Percentiles rank a stretch among this genome's conserved stretches.
Conservation (phyloP, 2,113 vertebrate species). For the Helogale parvula region DNA sequence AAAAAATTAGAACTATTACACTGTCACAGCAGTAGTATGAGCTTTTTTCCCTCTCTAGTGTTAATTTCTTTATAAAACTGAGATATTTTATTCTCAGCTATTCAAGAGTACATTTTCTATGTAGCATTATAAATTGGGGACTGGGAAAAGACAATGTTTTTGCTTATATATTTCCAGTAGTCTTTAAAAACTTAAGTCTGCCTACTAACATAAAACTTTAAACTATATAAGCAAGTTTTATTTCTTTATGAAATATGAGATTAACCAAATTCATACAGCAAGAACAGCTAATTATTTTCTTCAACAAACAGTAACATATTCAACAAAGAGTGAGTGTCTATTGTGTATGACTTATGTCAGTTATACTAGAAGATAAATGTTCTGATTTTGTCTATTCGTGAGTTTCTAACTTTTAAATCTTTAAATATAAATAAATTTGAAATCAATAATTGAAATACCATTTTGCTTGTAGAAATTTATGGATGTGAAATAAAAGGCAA, state of each 20-base stretch:
- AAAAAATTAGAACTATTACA: slow-evolving; percentile 48
- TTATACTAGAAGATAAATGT: not conserved
- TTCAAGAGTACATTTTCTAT: slow-evolving; percentile 8
- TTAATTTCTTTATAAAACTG: slow-evolving; percentile 41
- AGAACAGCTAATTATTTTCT: not conserved
- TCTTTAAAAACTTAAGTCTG: slow-evolving; percentile 14
- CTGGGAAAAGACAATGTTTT: not conserved
- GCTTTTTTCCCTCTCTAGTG: not conserved
- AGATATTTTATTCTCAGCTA: not conserved
- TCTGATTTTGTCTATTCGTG: not conserved
- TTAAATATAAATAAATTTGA: not conserved
- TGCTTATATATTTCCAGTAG: not conserved
- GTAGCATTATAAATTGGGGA: not conserved
- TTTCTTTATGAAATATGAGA: not conserved
- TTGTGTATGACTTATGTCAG: not conserved
- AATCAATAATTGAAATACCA: not conserved
- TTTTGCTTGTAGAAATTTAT: not conserved
- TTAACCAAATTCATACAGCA: not conserved
- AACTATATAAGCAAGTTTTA: not conserved
- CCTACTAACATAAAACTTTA: not conserved
- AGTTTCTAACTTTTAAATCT: not conserved
- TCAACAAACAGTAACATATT: slow-evolving; percentile 1
- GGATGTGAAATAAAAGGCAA: not conserved
- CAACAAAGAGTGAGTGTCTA: not conserved
- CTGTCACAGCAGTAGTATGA: not conserved